phyloP scores from a whole-genome alignment of 1,140 invertebrate genomes.

The Zaprionus gabonicus region DNA sequence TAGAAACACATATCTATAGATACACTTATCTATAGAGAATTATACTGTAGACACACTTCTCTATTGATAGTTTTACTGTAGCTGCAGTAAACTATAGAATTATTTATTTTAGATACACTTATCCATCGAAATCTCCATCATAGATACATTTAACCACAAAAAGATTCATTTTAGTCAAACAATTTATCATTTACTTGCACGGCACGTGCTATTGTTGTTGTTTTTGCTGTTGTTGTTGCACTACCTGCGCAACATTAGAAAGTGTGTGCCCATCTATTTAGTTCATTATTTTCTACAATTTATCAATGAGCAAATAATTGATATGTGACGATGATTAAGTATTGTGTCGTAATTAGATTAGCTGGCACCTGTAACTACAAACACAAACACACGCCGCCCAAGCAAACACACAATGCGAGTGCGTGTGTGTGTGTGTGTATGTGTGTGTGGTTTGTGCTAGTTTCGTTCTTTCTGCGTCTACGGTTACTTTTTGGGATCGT shows the following conservation, averaged over 20 bases:
- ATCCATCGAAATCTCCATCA: too few species aligned
- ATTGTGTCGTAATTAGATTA: conserved; percentile 74
- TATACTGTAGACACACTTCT: too few species aligned
- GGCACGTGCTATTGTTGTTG: background rate
- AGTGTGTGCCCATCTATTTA: conserved; percentile 40
- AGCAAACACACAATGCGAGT: background rate
- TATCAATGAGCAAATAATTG: conserved; percentile 66
- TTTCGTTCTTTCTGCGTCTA: conserved; percentile 41
- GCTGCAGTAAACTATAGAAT: too few species aligned
- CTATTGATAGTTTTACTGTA: too few species aligned
- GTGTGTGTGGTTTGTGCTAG: conserved; percentile 46
- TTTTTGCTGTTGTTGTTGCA: background rate
- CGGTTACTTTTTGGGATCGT: conserved; percentile 35
- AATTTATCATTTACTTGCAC: background rate
- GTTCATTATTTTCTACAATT: conserved; percentile 28
- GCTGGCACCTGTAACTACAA: conserved; percentile 56
- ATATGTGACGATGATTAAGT: conserved; percentile 24
- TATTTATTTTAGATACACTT: too few species aligned
- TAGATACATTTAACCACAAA: too few species aligned
- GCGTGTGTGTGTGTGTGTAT: conserved; percentile 11
- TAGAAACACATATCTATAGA: too few species aligned
- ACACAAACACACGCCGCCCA: conserved; percentile 6
- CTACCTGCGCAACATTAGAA: conserved; percentile 19
- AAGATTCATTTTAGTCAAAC: background rate
- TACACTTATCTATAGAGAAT: too few species aligned